phyloP scores from a whole-genome alignment of 2,888 invertebrate species.

The Drosophila meridiana region DNA sequence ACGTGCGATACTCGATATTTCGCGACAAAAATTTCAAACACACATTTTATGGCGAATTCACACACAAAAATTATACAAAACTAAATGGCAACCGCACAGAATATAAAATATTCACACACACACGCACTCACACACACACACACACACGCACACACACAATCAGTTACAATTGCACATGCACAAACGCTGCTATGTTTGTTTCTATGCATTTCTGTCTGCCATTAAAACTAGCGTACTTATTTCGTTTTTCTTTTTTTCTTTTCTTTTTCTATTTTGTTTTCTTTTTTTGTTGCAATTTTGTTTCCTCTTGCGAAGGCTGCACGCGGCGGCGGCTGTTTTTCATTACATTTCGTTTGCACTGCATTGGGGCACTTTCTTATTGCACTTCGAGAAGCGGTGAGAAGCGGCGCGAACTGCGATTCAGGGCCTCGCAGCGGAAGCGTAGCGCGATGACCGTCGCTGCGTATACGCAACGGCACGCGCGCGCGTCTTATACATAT shows the following conservation, averaged over 20 bases:
- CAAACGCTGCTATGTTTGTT: conserved; percentile 7
- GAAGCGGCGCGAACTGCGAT: conserved; percentile 57
- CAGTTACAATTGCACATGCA: conserved; percentile 29
- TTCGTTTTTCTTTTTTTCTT: conserved; percentile 12
- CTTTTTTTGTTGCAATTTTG: conserved; percentile 10
- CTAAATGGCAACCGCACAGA: conserved; percentile 40
- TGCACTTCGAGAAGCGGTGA: conserved; percentile 46
- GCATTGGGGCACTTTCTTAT: conserved; percentile 40
- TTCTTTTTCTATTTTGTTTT: neutral
- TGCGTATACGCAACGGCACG: conserved; percentile 79
- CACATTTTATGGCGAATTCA: conserved; percentile 44
- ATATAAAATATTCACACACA: conserved; percentile 14
- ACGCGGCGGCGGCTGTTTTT: conserved; percentile 48
- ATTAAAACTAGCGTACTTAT: conserved; percentile 32
- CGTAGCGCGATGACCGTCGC: conserved; percentile 45
- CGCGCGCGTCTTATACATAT: conserved; percentile 43
- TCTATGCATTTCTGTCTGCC: conserved; percentile 25
- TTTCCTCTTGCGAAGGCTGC: conserved; percentile 57
- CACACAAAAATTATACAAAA: conserved; percentile 47
- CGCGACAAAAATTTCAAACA: conserved; percentile 63
- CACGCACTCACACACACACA: too few species aligned
- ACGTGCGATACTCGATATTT: conserved; percentile 66
- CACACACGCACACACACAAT: neutral
- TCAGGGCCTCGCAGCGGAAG: conserved; percentile 73
- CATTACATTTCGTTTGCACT: conserved; percentile 41